These are phyloP conservation scores for Ellobius talpinus DNA, from an alignment of 2,113 vertebrate species.

Conservation along the genomic window DNA sequence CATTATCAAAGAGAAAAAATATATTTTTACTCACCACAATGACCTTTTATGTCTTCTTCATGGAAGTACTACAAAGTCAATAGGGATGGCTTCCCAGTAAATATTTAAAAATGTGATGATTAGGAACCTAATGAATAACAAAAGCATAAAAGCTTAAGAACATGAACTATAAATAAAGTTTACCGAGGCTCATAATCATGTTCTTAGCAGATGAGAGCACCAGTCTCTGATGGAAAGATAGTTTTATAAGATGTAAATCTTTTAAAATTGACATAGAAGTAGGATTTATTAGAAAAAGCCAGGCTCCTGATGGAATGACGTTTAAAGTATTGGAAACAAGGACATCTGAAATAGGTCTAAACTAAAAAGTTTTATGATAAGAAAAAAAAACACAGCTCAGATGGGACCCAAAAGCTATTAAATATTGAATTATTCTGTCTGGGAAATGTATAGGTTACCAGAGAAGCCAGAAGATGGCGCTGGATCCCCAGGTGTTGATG, in stretches of 20 bases:
- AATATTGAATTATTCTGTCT: not conserved
- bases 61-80: conserved; percentile 9
- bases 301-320: not conserved
- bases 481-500: not conserved
- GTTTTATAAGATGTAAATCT: not conserved
- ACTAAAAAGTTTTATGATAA: not conserved
- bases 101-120: not conserved
- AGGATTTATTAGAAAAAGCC: not conserved
- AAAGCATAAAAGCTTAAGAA: conserved; percentile 7
- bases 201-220: conserved; percentile 17
- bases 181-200: not conserved
- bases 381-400: not conserved
- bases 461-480: not conserved
- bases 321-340: not conserved
- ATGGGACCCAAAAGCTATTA: not conserved
- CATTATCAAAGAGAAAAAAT: not conserved
- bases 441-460: not conserved
- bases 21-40: not conserved
- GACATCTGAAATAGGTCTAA: not conserved
- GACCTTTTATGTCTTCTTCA: not conserved
- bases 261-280: not conserved
- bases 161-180: not conserved
- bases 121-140: not conserved
- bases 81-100: not conserved
- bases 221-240: not conserved